Evolutionary conservation across 2,888 invertebrate species (phyloP).

Genomic region (Caenorhabditis zanzibari): DNA sequence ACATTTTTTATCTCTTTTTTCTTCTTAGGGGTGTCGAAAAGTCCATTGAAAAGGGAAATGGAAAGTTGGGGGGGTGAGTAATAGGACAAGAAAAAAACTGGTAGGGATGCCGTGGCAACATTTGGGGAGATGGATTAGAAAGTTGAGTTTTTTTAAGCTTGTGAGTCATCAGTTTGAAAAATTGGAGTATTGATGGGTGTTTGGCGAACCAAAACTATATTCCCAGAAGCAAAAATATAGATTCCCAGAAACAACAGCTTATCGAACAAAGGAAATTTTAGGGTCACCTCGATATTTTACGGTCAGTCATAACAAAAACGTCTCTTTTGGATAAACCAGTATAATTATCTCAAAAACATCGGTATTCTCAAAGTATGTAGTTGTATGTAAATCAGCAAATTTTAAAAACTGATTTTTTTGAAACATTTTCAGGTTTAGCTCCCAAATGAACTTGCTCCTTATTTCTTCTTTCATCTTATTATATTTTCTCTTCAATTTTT

Average conservation of each 20-base stretch:
- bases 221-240: too few relatives aligned
- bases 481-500: background rate
- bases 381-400: too few relatives aligned
- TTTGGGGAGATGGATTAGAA: slow-evolving; percentile 50
- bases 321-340: too few relatives aligned
- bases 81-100: slow-evolving; percentile 49
- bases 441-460: background rate
- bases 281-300: too few relatives aligned
- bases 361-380: too few relatives aligned
- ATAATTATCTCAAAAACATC: too few relatives aligned
- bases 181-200: too few relatives aligned
- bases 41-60: slow-evolving; percentile 39
- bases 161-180: slow-evolving; percentile 37
- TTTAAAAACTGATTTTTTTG: too few relatives aligned
- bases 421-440: too few relatives aligned
- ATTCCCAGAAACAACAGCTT: too few relatives aligned
- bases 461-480: background rate
- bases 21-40: slow-evolving; percentile 13
- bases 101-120: slow-evolving; percentile 44
- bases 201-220: background rate
- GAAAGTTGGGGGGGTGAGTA: slow-evolving; percentile 31
- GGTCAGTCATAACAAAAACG: too few relatives aligned
- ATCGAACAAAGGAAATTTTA: too few relatives aligned
- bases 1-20: slow-evolving; percentile 58
- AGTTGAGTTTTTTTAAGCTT: slow-evolving; percentile 31